Conservation (phyloP, 2,113 vertebrate genomes). For the Elachura formosa region DNA sequence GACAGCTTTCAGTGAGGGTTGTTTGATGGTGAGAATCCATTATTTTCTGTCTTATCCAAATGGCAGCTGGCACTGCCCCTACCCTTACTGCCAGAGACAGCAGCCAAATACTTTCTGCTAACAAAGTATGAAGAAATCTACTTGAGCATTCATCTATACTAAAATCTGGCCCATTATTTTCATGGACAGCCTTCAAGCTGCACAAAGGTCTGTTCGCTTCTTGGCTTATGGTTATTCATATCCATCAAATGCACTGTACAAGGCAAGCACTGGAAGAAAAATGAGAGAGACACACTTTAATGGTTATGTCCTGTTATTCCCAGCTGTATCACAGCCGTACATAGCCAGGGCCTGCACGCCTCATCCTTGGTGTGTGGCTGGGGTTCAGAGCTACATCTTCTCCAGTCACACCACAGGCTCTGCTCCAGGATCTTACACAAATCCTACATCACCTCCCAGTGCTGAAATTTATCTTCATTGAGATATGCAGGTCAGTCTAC, state of each 20-base stretch:
- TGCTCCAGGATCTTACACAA: neutral
- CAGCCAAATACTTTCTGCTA: conserved; percentile 22
- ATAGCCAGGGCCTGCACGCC: neutral
- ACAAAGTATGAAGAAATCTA: neutral
- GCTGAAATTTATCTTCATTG: neutral
- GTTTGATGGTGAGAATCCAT: conserved; percentile 17
- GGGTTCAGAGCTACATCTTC: neutral
- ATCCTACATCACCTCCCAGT: rapidly evolving
- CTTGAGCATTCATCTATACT: neutral
- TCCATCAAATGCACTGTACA: neutral
- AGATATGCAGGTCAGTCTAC: neutral
- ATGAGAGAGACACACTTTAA: neutral
- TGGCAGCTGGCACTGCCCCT: neutral
- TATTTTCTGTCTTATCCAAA: conserved; percentile 13
- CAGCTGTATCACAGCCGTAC: neutral
- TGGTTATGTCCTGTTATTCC: neutral
- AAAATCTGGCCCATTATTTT: conserved; percentile 11
- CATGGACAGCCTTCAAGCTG: neutral
- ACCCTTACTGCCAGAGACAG: neutral
- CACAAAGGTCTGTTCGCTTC: neutral
- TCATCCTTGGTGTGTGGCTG: neutral
- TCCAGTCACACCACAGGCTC: rapidly evolving
- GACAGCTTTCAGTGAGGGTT: neutral
- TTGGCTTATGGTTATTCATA: neutral
- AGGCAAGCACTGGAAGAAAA: neutral